phyloP scores from a whole-genome alignment of 2,797 vertebrate species.

The Lerista edwardsae region DNA sequence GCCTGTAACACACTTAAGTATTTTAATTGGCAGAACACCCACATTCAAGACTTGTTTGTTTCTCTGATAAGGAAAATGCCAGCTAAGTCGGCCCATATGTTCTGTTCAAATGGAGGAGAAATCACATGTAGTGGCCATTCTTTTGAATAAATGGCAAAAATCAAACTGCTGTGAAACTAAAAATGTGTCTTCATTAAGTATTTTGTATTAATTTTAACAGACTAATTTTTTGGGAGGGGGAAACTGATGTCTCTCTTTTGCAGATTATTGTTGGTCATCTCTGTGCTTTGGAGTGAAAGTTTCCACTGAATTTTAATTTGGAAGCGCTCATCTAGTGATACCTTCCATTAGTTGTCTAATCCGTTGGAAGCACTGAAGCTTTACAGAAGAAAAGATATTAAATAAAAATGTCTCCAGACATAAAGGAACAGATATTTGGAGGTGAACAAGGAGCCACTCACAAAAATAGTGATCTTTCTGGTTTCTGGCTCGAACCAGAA shows the following conservation, averaged over 20 bases:
- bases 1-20: conserved; percentile 76
- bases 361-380: neutral
- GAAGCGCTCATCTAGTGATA: neutral
- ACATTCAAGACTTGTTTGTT: conserved; percentile 80
- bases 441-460: neutral
- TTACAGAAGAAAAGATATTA: neutral
- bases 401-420: neutral
- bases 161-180: conserved; percentile 18
- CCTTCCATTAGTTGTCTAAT: conserved; percentile 21
- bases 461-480: neutral
- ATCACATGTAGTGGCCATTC: conserved; percentile 71
- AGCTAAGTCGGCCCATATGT: conserved; percentile 79
- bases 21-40: conserved; percentile 83
- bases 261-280: conserved; percentile 24
- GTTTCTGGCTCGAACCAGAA: neutral
- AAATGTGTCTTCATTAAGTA: conserved; percentile 19
- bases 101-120: conserved; percentile 66
- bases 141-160: conserved; percentile 60
- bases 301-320: neutral
- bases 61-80: conserved; percentile 82
- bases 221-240: conserved; percentile 8
- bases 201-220: conserved; percentile 43
- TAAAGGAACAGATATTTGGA: too few species aligned
- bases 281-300: conserved; percentile 14
- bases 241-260: conserved; percentile 29